These are phyloP conservation scores for Pyrocoelia pectoralis DNA, from an alignment of 2,888 invertebrate genomes.

Conservation along the genomic window DNA sequence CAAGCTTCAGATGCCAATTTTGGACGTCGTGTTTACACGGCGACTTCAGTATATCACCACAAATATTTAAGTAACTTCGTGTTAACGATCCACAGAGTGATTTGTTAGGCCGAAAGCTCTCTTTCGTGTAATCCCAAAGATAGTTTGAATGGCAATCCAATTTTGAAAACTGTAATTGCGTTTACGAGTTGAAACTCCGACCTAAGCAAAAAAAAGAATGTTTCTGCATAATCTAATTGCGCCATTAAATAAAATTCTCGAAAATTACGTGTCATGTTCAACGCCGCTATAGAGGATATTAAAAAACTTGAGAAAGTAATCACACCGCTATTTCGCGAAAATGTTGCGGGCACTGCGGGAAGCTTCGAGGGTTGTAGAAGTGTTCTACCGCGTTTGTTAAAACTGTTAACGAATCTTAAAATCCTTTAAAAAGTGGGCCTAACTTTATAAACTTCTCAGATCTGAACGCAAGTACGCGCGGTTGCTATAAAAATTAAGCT, in stretches of 20 bases:
- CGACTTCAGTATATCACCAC: constrained; percentile 39
- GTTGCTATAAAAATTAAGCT: constrained; percentile 59
- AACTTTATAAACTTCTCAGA: constrained; percentile 57
- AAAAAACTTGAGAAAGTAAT: constrained; percentile 59
- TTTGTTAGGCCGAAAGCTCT: constrained; percentile 44
- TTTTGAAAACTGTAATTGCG: constrained; percentile 26
- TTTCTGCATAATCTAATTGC: constrained; percentile 43
- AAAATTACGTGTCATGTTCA: constrained; percentile 56
- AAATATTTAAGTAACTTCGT: constrained; percentile 40
- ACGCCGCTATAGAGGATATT: constrained; percentile 56
- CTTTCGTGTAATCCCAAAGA: constrained; percentile 32
- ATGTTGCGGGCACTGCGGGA: constrained; percentile 37
- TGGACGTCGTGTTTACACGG: constrained; percentile 38
- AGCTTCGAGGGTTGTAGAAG: constrained; percentile 47
- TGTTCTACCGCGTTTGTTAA: constrained; percentile 57
- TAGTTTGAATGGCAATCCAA: constrained; percentile 19
- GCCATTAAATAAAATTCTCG: constrained; percentile 53
- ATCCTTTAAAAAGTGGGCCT: constrained; percentile 59
- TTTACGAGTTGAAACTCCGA: constrained; percentile 20
- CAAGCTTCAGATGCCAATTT: constrained; percentile 32
- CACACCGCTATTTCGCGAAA: constrained; percentile 47
- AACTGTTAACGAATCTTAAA: constrained; percentile 61
- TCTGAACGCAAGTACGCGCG: constrained; percentile 49
- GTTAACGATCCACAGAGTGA: constrained; percentile 44
- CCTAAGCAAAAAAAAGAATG: constrained; percentile 37